A percentile compares a stretch with the other conserved stretches of the same genome.
Conservation (phyloP, 1,140 invertebrate species). For the Drepana arcuata region DNA sequence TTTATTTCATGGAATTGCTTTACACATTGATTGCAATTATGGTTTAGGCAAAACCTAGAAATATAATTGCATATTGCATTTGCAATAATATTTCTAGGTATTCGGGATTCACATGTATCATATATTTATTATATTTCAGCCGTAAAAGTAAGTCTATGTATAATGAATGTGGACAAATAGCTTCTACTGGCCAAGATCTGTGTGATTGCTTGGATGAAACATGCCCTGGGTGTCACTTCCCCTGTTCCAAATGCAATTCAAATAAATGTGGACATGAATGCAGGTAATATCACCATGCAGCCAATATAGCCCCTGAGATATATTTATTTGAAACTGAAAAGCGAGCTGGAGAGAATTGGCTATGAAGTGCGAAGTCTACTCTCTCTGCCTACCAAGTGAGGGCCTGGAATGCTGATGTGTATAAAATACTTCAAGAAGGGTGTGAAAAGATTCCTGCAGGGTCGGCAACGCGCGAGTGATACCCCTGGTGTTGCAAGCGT, state of each 20-base stretch:
- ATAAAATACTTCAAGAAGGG: too few relatives aligned
- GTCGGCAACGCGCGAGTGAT: too few relatives aligned
- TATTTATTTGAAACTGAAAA: too few relatives aligned
- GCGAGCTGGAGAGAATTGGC: too few relatives aligned
- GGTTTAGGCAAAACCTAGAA: background rate
- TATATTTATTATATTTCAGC: conserved; percentile 23
- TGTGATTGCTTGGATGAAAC: conserved; percentile 83
- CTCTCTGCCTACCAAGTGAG: too few relatives aligned
- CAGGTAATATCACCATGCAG: too few relatives aligned
- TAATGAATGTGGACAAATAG: conserved; percentile 53
- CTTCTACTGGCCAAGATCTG: conserved; percentile 75
- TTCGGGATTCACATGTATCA: background rate
- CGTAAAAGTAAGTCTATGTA: conserved; percentile 50
- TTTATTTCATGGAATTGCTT: background rate
- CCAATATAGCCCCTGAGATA: too few relatives aligned
- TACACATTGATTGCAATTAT: background rate
- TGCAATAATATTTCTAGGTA: background rate
- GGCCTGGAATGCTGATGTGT: too few relatives aligned
- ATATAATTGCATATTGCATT: background rate
- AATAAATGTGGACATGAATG: conserved; percentile 67
- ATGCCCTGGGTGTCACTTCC: conserved; percentile 86
- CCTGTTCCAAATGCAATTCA: conserved; percentile 80
- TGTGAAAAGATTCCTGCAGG: too few relatives aligned
- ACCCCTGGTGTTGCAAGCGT: too few relatives aligned
- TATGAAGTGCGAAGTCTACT: too few relatives aligned